These are phyloP conservation scores for Protobothrops mucrosquamatus DNA, from an alignment of 2,113 vertebrate species.

Conservation along the genomic window DNA sequence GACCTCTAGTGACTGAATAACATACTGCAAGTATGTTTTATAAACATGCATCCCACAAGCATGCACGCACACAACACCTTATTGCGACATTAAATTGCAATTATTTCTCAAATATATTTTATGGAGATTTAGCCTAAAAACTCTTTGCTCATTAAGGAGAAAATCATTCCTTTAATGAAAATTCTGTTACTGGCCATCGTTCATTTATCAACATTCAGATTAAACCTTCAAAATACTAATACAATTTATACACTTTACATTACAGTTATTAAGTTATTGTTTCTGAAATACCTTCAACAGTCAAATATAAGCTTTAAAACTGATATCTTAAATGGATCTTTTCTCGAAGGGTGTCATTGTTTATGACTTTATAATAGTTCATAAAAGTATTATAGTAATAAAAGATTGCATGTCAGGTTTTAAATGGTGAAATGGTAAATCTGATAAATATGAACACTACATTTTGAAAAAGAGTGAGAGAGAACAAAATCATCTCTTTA, in stretches of 20 bases:
- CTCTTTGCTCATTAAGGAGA: not conserved
- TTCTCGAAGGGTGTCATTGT: not conserved
- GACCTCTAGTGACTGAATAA: constrained; percentile 6
- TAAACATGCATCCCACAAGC: not conserved
- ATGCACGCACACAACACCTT: not conserved
- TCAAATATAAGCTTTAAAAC: not conserved
- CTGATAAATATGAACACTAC: not conserved
- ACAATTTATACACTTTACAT: not conserved
- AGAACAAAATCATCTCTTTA: not conserved
- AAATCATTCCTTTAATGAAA: not conserved
- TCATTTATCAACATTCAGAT: not conserved
- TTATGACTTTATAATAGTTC: not conserved
- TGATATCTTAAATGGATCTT: not conserved
- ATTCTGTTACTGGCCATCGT: not conserved
- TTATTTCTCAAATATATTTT: not conserved
- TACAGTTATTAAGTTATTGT: not conserved
- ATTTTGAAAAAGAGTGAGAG: not conserved
- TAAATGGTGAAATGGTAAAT: not conserved
- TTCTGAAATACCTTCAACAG: not conserved
- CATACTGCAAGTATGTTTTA: not conserved
- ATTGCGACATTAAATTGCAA: not conserved
- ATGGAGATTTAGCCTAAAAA: not conserved
- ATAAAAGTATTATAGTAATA: not conserved
- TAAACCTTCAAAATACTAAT: not conserved
- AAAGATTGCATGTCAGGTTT: not conserved